phyloP scores from a whole-genome alignment of 30 jellyfish, hydroid and myxozoan species.

The Hydractinia echinata region DNA sequence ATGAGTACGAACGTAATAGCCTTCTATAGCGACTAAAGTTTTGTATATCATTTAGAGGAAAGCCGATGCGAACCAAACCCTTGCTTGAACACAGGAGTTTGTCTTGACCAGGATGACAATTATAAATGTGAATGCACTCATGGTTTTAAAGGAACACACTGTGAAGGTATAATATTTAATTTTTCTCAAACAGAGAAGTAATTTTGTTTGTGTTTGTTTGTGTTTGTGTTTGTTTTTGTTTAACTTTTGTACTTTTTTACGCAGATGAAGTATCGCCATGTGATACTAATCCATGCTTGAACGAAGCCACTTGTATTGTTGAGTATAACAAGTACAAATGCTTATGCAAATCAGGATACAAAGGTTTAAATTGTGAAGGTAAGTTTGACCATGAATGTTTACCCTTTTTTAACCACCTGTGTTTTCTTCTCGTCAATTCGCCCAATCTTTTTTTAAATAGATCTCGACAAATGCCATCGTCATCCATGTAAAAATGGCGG shows the following conservation, averaged over 20 bases:
- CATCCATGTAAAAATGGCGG: constrained; percentile 93
- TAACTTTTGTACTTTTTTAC: not conserved
- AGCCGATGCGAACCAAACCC: constrained; percentile 91
- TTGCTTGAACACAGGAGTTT: constrained; percentile 73
- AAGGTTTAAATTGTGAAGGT: constrained; percentile 47
- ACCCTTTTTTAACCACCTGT: not conserved
- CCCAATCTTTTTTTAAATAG: constrained; percentile 18
- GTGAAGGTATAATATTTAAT: constrained; percentile 54
- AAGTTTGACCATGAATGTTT: not conserved
- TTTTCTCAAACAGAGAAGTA: not conserved
- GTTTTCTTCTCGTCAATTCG: not conserved
- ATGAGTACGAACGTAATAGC: too few species aligned
- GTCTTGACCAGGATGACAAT: constrained; percentile 73
- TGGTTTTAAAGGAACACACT: constrained; percentile 76
- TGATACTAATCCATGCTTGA: constrained; percentile 81
- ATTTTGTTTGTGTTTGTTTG: not conserved
- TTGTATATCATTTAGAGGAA: constrained; percentile 49
- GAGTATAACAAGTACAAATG: constrained; percentile 53
- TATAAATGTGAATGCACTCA: constrained; percentile 78
- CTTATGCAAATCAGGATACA: constrained; percentile 31
- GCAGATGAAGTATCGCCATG: constrained; percentile 85
- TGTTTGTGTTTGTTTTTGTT: not conserved
- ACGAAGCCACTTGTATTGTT: constrained; percentile 79
- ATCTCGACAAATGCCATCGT: constrained; percentile 79
- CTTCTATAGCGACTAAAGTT: not conserved